Evolutionary conservation across 2,797 vertebrate species (phyloP).

Genomic region (Adrianichthys oophorus): DNA sequence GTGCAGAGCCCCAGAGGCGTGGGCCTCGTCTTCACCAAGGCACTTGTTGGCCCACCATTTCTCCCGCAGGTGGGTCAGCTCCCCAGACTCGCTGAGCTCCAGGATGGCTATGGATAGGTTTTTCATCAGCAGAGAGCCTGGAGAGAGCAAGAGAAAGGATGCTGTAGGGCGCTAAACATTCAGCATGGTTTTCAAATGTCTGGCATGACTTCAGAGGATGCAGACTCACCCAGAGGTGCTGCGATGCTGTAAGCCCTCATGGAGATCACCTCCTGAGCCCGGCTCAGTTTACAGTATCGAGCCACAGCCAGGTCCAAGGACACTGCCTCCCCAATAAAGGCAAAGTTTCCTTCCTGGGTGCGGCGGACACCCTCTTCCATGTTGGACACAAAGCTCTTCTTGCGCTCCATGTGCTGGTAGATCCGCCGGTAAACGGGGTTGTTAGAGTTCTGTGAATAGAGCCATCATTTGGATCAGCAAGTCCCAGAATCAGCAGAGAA

Average conservation of each 20-base stretch:
- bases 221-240: constrained; percentile 75
- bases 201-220: too few species aligned
- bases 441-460: constrained; percentile 77
- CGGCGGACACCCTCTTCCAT: constrained; percentile 80
- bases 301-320: constrained; percentile 82
- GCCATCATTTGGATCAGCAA: not conserved
- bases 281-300: constrained; percentile 79
- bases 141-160: not conserved
- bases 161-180: too few species aligned
- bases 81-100: constrained; percentile 80
- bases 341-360: constrained; percentile 81
- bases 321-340: constrained; percentile 87
- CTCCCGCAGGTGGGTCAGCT: constrained; percentile 76
- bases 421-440: constrained; percentile 78
- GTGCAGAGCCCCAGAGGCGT: constrained; percentile 62
- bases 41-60: constrained; percentile 92
- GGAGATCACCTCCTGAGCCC: constrained; percentile 76
- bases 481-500: not conserved
- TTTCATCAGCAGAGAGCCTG: constrained; percentile 81
- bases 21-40: not conserved
- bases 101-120: constrained; percentile 82
- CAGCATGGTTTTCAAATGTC: too few species aligned
- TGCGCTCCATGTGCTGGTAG: constrained; percentile 86
- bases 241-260: constrained; percentile 85
- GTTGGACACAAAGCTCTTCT: constrained; percentile 71